Conservation (phyloP, 2,113 vertebrate genomes). For the Ochotona princeps region DNA sequence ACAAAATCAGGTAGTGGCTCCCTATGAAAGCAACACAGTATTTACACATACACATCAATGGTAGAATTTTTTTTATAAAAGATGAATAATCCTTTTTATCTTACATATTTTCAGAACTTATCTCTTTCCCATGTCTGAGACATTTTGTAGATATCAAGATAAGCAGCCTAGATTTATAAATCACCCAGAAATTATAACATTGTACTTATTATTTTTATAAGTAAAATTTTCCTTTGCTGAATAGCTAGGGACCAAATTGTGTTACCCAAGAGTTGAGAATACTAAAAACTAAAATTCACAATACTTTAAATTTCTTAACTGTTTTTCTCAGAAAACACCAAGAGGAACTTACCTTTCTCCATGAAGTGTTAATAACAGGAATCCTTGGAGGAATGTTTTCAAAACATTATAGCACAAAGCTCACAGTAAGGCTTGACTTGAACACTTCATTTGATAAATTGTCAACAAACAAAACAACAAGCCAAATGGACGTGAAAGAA, state of each 20-base stretch:
- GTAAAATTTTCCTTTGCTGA: conserved; percentile 15
- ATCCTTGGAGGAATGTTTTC: background rate
- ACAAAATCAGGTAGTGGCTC: background rate
- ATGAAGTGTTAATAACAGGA: background rate
- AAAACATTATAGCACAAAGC: conserved; percentile 22
- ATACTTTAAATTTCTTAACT: background rate
- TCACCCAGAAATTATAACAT: background rate
- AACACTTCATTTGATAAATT: conserved; percentile 1
- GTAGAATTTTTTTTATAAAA: background rate
- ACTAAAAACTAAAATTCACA: conserved; percentile 27
- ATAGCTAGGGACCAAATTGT: background rate
- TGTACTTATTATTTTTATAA: background rate
- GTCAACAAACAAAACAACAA: conserved; percentile 36
- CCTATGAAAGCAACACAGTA: background rate
- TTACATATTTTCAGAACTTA: background rate
- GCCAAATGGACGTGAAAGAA: background rate
- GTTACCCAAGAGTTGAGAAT: background rate
- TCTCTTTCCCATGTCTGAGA: background rate
- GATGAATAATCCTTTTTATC: background rate
- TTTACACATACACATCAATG: background rate
- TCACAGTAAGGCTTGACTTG: background rate
- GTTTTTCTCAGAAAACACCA: background rate
- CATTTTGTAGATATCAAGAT: background rate
- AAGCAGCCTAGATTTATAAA: conserved; percentile 9
- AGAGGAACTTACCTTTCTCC: background rate